Evolutionary conservation across 2,797 vertebrate species (phyloP).

Genomic region (Alexandromys oeconomus): DNA sequence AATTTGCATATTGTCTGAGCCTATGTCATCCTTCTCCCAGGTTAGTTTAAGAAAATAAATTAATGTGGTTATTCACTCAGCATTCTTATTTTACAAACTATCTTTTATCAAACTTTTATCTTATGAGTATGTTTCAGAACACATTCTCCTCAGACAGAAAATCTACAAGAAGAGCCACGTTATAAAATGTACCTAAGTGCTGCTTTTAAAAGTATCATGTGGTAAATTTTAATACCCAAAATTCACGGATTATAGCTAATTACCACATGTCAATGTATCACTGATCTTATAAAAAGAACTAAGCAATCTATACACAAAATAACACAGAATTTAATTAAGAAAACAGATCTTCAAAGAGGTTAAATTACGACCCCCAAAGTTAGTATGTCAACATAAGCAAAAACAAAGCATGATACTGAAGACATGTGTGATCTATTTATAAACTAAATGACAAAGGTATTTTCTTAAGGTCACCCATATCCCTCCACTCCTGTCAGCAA

Average conservation of each 20-base stretch:
- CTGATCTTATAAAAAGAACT: slow-evolving; percentile 38
- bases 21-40: slow-evolving; percentile 31
- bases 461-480: slow-evolving; percentile 62
- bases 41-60: slow-evolving; percentile 47
- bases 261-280: slow-evolving; percentile 34
- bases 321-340: slow-evolving; percentile 45
- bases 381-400: slow-evolving; percentile 62
- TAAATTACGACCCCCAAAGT: slow-evolving; percentile 48
- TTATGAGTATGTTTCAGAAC: slow-evolving; percentile 57
- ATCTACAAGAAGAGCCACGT: slow-evolving; percentile 37
- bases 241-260: slow-evolving; percentile 28
- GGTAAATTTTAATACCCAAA: slow-evolving; percentile 58
- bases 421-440: slow-evolving; percentile 63
- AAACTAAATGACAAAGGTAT: slow-evolving; percentile 67
- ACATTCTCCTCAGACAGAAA: background rate
- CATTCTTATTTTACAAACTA: slow-evolving; percentile 31
- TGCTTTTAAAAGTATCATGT: slow-evolving; percentile 32
- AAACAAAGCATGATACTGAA: slow-evolving; percentile 59
- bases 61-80: background rate
- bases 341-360: slow-evolving; percentile 55
- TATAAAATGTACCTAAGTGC: slow-evolving; percentile 15
- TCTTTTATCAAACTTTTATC: slow-evolving; percentile 50
- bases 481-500: slow-evolving; percentile 43
- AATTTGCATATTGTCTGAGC: slow-evolving; percentile 58
- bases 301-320: slow-evolving; percentile 50